Base-by-base conservation (phyloP, 2,113 vertebrate genomes). In the Clarias macrocephalus region DNA sequence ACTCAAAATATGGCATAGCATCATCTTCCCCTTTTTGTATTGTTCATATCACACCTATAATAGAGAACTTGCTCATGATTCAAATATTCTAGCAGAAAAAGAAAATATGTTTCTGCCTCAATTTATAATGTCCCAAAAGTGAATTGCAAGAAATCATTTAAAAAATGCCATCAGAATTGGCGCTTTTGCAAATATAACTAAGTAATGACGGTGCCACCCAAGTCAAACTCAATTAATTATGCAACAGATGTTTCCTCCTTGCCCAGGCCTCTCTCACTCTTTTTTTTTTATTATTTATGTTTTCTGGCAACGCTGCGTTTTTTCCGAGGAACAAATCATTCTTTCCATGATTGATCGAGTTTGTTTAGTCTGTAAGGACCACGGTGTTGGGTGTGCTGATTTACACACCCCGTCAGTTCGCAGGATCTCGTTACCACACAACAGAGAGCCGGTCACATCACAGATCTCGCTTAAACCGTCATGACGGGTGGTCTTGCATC, bases 351-450 rank as follows among this genome's bases (percentile, higher is more conserved):
- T 96, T 93, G 89, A 94, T 93, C 93, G 93, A 94, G 93, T 93
- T 95, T 97, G 96, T 98, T 98, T 97, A 98, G 96, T 97, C 96
- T 98, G 95, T 92, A 91, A 93, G 95, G 91, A 93, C 95, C 94
- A 93, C 93, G 90, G 92, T 93, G 94, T 89, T 92, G 92, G 93
- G 94, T 95, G 95, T 92, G 94, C 94, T 94, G 96, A 92, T 96
- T 95, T 96, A 96, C 95, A 96, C 96, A 95, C 96, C 93, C 94
- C 94, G 92, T 93, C 86, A 88, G 88, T 92, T 95, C 93, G 91
- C 94, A 95, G 95, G 94, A 96, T 97, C 96, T 96, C 94, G 94
- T 98, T 98, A 96, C 96, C 92, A 88, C 92, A 88, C 87, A 90
- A 92, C 93, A 70, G 84, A 89, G 88, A 89, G 91, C 89, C 68